A percentile compares a stretch with the other conserved stretches of the same genome.
These are phyloP conservation scores for Syrphus vitripennis DNA, from an alignment of 2,888 invertebrate species.

Conservation along the genomic window DNA sequence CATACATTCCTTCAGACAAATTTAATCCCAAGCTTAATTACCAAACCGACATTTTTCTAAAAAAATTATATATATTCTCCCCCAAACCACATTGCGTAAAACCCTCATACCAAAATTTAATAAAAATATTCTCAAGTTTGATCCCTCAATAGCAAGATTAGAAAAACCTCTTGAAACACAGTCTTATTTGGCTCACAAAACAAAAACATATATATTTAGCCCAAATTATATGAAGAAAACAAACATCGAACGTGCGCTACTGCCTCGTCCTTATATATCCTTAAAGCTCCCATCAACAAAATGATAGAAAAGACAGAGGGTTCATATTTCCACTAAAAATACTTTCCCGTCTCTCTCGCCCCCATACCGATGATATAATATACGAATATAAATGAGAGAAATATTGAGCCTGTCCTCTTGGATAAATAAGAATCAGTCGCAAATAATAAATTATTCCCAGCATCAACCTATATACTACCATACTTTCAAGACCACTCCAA, in stretches of 20 bases:
- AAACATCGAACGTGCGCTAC: not conserved
- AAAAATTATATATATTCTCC: not conserved
- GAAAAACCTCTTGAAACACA: not conserved
- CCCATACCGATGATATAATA: no score
- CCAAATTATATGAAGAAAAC: not conserved
- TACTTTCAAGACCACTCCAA: not conserved
- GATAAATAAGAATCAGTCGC: conserved; percentile 22
- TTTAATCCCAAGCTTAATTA: not conserved
- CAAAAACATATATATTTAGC: not conserved
- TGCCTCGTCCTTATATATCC: not conserved
- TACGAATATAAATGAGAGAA: conserved; percentile 1
- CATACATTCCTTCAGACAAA: not conserved
- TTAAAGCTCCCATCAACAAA: not conserved
- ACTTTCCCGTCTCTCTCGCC: not conserved
- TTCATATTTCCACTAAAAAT: not conserved
- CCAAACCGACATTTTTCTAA: not conserved
- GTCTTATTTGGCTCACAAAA: not conserved
- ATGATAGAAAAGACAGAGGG: not conserved
- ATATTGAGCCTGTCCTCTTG: conserved; percentile 25
- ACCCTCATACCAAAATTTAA: not conserved
- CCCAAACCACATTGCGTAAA: not conserved
- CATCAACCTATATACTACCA: no score
- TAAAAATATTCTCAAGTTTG: not conserved
- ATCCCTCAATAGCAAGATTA: not conserved
- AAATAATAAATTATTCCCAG: conserved; percentile 15